A percentile compares a stretch with the other conserved stretches of the same genome.
phyloP scores from a whole-genome alignment of 2,113 vertebrate genomes.

The Cephalophus harveyi region DNA sequence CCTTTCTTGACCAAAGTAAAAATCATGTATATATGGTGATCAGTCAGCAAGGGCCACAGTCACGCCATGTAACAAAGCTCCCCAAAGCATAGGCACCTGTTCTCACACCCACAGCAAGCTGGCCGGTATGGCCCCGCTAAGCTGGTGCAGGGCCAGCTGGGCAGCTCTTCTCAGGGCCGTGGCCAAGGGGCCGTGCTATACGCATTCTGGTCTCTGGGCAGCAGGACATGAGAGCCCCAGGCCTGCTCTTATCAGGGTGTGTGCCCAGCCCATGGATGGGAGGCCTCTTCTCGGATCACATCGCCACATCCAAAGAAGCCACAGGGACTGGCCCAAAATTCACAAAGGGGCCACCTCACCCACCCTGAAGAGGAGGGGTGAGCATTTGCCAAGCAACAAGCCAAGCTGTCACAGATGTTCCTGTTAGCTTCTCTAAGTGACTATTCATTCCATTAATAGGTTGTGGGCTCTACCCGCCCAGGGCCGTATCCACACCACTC shows the following conservation, averaged over 20 bases:
- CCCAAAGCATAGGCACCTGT: fast-evolving
- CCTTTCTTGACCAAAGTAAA: background rate
- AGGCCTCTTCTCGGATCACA: background rate
- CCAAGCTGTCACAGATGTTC: constrained; percentile 36
- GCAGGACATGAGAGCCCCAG: background rate
- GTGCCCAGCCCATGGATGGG: too few species aligned
- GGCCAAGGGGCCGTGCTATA: background rate
- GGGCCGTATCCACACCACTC: background rate
- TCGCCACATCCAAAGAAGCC: background rate
- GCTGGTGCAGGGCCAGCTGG: background rate
- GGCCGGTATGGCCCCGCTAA: background rate
- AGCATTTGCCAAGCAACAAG: constrained; percentile 5
- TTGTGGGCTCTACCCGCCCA: background rate
- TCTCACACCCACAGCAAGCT: fast-evolving
- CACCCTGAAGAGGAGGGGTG: background rate
- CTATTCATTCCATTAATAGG: constrained; percentile 62
- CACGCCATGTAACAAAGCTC: fast-evolving
- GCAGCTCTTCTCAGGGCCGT: too few species aligned
- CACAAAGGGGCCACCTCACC: background rate
- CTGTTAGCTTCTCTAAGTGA: constrained; percentile 48
- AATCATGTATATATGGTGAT: fast-evolving
- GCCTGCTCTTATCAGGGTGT: fast-evolving
- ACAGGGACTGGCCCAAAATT: background rate
- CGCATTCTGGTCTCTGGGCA: background rate
- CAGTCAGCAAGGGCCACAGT: fast-evolving